phyloP scores from a whole-genome alignment of 2,797 vertebrate species.

The Muscicapa striata region DNA sequence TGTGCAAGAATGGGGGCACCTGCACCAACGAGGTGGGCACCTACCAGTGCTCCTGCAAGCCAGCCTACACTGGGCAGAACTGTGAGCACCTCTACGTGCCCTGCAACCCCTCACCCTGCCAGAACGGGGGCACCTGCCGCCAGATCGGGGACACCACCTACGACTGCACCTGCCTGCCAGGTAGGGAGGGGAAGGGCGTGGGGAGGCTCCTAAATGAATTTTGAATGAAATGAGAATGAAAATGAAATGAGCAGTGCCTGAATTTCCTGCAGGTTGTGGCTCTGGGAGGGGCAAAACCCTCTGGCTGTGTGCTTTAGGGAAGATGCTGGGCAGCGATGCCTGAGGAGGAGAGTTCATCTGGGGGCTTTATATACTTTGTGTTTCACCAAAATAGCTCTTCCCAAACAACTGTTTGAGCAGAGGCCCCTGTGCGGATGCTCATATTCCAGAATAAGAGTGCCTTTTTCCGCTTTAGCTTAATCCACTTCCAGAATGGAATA shows the following conservation, averaged over 20 bases:
- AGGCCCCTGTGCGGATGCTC: constrained; percentile 62
- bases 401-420: constrained; percentile 7
- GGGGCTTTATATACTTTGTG: constrained; percentile 10
- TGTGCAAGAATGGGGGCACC: constrained; percentile 85
- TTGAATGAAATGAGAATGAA: too few relatives aligned
- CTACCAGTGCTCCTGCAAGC: constrained; percentile 87
- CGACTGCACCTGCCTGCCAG: constrained; percentile 91
- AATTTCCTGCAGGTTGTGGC: rapidly evolving
- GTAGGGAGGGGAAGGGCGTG: constrained; percentile 65
- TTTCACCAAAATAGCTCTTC: constrained; percentile 42
- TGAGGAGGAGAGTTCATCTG: not conserved
- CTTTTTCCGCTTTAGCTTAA: constrained; percentile 66
- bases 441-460: constrained; percentile 62
- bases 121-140: constrained; percentile 93
- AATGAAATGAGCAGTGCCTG: too few relatives aligned
- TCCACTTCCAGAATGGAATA: constrained; percentile 65
- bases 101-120: constrained; percentile 95
- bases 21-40: constrained; percentile 92
- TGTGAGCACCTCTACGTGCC: constrained; percentile 91
- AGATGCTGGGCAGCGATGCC: not conserved
- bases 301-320: not conserved
- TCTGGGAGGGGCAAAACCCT: not conserved
- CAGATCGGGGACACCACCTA: constrained; percentile 90
- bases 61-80: constrained; percentile 83
- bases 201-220: not conserved